These are phyloP conservation scores for Drosophila melanocephala DNA, from an alignment of 2,888 invertebrate species.

Conservation along the genomic window DNA sequence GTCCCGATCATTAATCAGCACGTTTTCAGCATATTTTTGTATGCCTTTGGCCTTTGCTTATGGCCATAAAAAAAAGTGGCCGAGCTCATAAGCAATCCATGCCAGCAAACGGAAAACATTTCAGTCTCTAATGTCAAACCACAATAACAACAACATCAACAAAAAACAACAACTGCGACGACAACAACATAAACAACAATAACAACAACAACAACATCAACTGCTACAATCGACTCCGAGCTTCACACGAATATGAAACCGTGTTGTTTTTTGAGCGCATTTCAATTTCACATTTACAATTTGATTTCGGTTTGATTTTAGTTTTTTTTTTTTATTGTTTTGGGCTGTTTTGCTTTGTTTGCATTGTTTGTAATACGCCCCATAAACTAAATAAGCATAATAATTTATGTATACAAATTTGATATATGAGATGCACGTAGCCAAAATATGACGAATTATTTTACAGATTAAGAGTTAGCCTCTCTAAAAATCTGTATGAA, in stretches of 20 bases:
- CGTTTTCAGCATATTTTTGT: conserved; percentile 56
- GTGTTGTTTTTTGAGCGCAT: conserved; percentile 2
- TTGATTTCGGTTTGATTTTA: conserved; percentile 18
- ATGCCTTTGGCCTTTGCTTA: conserved; percentile 46
- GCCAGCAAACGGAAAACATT: conserved; percentile 21
- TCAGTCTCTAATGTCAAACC: conserved; percentile 28
- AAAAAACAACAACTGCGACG: conserved; percentile 26
- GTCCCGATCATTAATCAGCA: conserved; percentile 74
- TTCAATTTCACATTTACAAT: conserved; percentile 33
- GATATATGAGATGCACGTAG: not conserved
- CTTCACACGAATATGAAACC: conserved; percentile 31
- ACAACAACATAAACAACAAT: conserved; percentile 20
- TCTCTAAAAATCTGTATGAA: not conserved
- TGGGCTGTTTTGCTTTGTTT: not conserved
- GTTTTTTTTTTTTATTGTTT: not conserved
- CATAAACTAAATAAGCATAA: not conserved
- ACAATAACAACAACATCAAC: conserved; percentile 22
- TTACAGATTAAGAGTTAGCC: not conserved
- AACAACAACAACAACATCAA: conserved; percentile 20
- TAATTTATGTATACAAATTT: not conserved
- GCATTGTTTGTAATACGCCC: conserved; percentile 8
- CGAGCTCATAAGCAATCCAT: conserved; percentile 17
- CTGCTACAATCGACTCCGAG: conserved; percentile 12
- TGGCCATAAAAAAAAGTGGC: conserved; percentile 25
- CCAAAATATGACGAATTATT: not conserved